phyloP scores from a whole-genome alignment of 2,888 invertebrate species.

The Eupithecia vulgata region DNA sequence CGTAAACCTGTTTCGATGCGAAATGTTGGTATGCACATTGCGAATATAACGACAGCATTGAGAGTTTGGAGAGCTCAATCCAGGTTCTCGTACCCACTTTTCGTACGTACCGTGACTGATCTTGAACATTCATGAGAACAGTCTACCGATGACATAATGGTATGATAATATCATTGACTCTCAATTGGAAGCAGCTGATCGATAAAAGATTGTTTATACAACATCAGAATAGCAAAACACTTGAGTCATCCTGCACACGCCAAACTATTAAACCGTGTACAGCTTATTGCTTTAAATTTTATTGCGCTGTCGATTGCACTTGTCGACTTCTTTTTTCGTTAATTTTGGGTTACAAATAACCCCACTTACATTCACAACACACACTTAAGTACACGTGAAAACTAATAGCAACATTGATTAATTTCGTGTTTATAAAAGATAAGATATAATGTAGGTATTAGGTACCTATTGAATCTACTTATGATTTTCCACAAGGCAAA shows the following conservation, averaged over 20 bases:
- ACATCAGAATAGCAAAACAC: constrained; percentile 30
- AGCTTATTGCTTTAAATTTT: not conserved
- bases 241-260: constrained; percentile 23
- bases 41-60: constrained; percentile 18
- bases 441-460: no score
- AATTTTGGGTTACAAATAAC: no score
- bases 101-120: not conserved
- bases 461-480: no score
- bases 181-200: constrained; percentile 20
- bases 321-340: no score
- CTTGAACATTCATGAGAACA: not conserved
- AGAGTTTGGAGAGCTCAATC: not conserved
- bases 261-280: not conserved
- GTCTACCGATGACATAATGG: constrained; percentile 13
- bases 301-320: not conserved
- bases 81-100: not conserved
- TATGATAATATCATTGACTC: constrained; percentile 14
- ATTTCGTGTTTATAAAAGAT: no score
- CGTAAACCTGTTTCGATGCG: constrained; percentile 51
- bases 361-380: no score
- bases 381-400: no score
- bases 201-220: constrained; percentile 27
- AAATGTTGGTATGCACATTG: constrained; percentile 43
- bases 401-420: no score
- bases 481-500: no score